Percentiles rank a stretch among this genome's conserved stretches.
phyloP scores from a whole-genome alignment of 2,797 vertebrate genomes.

The Cyprinella venusta region DNA sequence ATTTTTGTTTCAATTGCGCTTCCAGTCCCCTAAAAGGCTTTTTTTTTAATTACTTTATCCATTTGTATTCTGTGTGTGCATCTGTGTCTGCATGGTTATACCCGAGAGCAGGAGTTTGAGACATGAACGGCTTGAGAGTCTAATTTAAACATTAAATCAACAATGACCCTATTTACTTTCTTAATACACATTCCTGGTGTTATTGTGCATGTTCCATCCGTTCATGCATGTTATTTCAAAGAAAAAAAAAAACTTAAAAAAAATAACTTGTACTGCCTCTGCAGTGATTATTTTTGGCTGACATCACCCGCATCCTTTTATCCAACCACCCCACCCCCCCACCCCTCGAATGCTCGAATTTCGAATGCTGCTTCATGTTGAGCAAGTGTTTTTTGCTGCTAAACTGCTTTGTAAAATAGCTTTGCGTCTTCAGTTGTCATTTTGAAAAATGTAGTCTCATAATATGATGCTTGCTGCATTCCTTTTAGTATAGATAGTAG shows the following conservation, averaged over 20 bases:
- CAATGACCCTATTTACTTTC: slow-evolving; percentile 14
- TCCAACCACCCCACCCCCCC: rapidly evolving
- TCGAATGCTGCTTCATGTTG: slow-evolving; percentile 23
- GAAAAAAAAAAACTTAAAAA: not conserved
- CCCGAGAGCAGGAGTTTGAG: not conserved
- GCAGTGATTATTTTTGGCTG: not conserved
- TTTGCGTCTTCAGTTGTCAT: slow-evolving; percentile 27
- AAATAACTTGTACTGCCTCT: slow-evolving; percentile 2
- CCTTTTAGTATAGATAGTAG: too few species aligned
- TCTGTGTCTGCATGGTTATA: slow-evolving; percentile 23
- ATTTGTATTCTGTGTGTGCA: slow-evolving; percentile 40
- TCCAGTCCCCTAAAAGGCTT: not conserved
- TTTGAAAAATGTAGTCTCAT: slow-evolving; percentile 12
- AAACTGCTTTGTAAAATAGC: slow-evolving; percentile 18
- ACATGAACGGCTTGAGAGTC: not conserved
- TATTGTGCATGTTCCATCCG: slow-evolving; percentile 9
- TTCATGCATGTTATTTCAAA: slow-evolving; percentile 12
- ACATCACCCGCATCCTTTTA: not conserved
- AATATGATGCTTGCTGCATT: slow-evolving; percentile 14
- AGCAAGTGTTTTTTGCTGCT: slow-evolving; percentile 14
- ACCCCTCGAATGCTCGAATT: not conserved
- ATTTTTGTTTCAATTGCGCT: not conserved
- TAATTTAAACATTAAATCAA: slow-evolving; percentile 28
- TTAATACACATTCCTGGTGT: not conserved
- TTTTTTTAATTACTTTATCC: slow-evolving; percentile 27